Percentiles rank a stretch among this genome's conserved stretches.
phyloP scores from a whole-genome alignment of 1,140 invertebrate genomes.

The Tetragonula clypearis region DNA sequence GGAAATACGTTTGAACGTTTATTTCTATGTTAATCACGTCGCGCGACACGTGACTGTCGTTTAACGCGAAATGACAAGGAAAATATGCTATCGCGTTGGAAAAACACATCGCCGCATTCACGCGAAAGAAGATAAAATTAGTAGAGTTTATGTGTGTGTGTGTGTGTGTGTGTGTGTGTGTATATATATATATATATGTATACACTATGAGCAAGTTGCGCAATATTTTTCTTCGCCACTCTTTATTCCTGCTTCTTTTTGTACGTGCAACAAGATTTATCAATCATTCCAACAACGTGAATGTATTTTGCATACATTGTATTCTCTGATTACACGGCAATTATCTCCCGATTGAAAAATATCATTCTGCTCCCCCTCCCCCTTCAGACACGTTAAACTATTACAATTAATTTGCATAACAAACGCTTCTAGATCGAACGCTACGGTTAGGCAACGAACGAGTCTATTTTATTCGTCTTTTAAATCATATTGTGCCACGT shows the following conservation, averaged over 20 bases:
- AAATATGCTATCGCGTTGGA: neutral
- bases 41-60: no score
- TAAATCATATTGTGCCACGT: neutral
- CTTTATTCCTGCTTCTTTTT: neutral
- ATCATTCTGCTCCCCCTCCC: no score
- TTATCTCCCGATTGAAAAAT: constrained; percentile 1
- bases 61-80: no score
- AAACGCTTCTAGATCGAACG: neutral
- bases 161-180: no score
- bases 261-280: neutral
- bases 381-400: no score
- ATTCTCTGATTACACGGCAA: neutral
- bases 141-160: neutral
- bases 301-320: neutral
- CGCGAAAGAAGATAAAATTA: neutral
- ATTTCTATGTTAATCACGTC: no score
- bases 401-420: neutral
- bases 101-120: neutral
- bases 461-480: neutral
- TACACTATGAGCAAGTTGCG: neutral
- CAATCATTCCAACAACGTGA: neutral
- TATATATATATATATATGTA: no score
- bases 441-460: neutral
- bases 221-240: neutral
- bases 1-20: no score